Conservation (phyloP, 1,140 invertebrate genomes). For the Bacillus rossius region DNA sequence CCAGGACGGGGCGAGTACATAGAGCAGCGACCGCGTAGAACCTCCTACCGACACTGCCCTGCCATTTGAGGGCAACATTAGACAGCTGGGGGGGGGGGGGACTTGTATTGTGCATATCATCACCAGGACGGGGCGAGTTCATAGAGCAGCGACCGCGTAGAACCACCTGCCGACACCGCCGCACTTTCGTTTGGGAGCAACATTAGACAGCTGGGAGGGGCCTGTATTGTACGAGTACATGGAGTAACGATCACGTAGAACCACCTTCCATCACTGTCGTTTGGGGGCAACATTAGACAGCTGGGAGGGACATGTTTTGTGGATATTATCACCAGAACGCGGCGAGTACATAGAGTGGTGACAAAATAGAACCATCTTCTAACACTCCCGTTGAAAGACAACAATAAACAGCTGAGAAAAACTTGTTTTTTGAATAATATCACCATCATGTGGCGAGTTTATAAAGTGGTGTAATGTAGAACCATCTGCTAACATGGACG, state of each 20-base stretch:
- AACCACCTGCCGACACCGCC: background rate
- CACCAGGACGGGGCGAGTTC: background rate
- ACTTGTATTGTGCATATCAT: no score
- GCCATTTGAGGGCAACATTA: background rate
- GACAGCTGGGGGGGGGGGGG: no score
- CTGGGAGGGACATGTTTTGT: no score
- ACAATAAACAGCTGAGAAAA: no score
- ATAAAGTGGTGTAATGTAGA: conserved; percentile 51
- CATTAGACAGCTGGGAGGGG: no score
- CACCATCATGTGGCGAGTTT: background rate
- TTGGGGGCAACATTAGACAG: no score
- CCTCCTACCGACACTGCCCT: background rate
- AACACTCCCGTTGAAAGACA: background rate
- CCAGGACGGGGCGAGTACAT: background rate
- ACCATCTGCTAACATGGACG: background rate
- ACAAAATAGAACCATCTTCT: conserved; percentile 25
- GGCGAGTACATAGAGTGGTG: conserved; percentile 48
- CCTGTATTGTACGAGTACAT: no score
- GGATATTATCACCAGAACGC: no score
- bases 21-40: conserved; percentile 52
- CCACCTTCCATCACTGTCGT: no score
- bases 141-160: conserved; percentile 52
- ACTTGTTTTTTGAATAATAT: no score
- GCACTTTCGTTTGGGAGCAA: background rate
- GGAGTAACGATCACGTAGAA: conserved; percentile 52